A percentile compares a stretch with the other conserved stretches of the same genome.
These are phyloP conservation scores for Phoebastria nigripes DNA, from an alignment of 2,797 vertebrate genomes.

Conservation along the genomic window DNA sequence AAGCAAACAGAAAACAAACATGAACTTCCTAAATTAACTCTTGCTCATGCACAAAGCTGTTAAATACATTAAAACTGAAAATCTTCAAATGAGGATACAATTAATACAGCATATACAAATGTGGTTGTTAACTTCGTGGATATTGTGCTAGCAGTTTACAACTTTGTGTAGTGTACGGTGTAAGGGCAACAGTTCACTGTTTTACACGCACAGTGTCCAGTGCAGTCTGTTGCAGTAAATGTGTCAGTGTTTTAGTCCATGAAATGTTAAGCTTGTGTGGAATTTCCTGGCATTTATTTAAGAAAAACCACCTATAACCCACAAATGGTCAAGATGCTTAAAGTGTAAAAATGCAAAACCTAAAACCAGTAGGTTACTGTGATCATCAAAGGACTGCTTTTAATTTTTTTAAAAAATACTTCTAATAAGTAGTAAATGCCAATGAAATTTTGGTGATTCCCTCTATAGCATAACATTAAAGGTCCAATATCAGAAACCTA, in stretches of 20 bases:
- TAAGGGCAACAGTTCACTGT: background rate
- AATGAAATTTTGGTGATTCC: background rate
- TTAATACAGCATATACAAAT: background rate
- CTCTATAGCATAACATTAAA: background rate
- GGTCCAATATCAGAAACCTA: background rate
- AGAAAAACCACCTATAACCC: background rate
- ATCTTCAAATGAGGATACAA: background rate
- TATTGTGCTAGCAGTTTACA: background rate
- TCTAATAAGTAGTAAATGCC: background rate
- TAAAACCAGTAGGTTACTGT: background rate
- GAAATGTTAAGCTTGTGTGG: slow-evolving; percentile 8
- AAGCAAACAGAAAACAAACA: background rate
- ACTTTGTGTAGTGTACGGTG: background rate
- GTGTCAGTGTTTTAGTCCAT: background rate
- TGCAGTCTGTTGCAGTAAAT: background rate
- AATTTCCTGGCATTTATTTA: slow-evolving; percentile 25
- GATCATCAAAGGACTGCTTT: background rate
- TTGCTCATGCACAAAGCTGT: background rate
- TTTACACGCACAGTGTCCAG: background rate
- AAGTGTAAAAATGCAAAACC: background rate
- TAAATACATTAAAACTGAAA: background rate
- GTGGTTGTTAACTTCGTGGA: background rate
- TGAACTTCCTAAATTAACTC: background rate
- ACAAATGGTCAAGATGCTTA: background rate
- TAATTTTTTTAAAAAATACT: background rate